A percentile compares a stretch with the other conserved stretches of the same genome.
Conservation (phyloP, 2,888 invertebrate species). For the Hybos culiciformis region DNA sequence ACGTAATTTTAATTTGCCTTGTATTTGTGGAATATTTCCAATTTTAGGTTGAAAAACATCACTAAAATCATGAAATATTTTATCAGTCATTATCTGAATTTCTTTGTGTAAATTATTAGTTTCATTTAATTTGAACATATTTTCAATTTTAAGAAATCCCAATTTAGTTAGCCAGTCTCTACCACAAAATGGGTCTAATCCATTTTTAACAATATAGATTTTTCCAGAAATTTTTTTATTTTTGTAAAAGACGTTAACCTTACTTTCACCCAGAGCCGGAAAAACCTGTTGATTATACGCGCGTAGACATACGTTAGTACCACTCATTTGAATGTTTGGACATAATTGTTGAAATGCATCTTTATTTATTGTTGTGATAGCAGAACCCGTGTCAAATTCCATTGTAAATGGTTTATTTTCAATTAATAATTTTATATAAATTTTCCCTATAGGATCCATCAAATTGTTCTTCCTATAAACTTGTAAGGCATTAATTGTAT, state of each 20-base stretch:
- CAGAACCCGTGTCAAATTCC: constrained; percentile 6
- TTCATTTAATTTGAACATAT: neutral
- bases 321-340: constrained; percentile 5
- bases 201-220: constrained; percentile 5
- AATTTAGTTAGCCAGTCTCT: constrained; percentile 4
- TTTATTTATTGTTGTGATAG: constrained; percentile 1
- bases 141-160: constrained; percentile 2
- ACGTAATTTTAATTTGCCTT: constrained; percentile 6
- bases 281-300: constrained; percentile 4
- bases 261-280: constrained; percentile 3
- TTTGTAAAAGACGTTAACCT: constrained; percentile 3
- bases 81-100: constrained; percentile 1
- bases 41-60: constrained; percentile 9
- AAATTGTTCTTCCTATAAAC: too few relatives aligned
- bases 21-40: constrained; percentile 7
- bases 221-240: neutral
- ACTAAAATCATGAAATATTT: constrained; percentile 4
- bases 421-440: constrained; percentile 2
- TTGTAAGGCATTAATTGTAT: too few relatives aligned
- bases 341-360: constrained; percentile 1
- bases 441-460: neutral
- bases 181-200: constrained; percentile 6
- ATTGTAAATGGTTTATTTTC: neutral
- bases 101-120: constrained; percentile 1
- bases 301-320: constrained; percentile 1